Conservation (phyloP, 2,113 vertebrate genomes). For the Hippocampus abdominalis region DNA sequence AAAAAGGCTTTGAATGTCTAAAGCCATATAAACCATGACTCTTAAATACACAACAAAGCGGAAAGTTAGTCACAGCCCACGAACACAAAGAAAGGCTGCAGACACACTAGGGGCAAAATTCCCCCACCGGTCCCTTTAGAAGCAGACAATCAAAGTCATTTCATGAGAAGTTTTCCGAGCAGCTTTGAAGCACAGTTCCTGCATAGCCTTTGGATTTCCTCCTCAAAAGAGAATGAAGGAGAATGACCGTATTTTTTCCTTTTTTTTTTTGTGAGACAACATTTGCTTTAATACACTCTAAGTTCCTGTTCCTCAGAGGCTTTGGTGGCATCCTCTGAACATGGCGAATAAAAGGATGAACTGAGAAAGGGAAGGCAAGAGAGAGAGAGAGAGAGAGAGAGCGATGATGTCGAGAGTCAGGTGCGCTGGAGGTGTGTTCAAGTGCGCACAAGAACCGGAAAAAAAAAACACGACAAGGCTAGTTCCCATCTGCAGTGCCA, state of each 20-base stretch:
- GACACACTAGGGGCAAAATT: constrained; percentile 24
- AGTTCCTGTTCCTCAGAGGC: constrained; percentile 55
- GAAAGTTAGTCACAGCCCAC: constrained; percentile 21
- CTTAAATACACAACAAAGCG: constrained; percentile 29
- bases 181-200: constrained; percentile 52
- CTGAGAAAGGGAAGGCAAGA: constrained; percentile 35
- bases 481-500: constrained; percentile 64
- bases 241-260: constrained; percentile 54
- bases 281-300: constrained; percentile 61
- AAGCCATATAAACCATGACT: constrained; percentile 14
- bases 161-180: constrained; percentile 52
- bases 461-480: constrained; percentile 60
- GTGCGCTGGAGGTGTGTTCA: constrained; percentile 35
- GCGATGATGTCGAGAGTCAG: constrained; percentile 38
- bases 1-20: background rate
- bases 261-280: constrained; percentile 54
- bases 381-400: constrained; percentile 17
- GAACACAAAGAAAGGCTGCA: constrained; percentile 20
- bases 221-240: constrained; percentile 51
- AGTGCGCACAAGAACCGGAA: constrained; percentile 53
- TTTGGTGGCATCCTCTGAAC: constrained; percentile 58
- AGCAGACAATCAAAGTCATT: constrained; percentile 50
- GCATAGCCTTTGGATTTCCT: constrained; percentile 41
- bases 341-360: constrained; percentile 50
- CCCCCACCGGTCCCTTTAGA: constrained; percentile 44